Conservation (phyloP, 2,888 invertebrate species). For the Cryptosula pallasiana region DNA sequence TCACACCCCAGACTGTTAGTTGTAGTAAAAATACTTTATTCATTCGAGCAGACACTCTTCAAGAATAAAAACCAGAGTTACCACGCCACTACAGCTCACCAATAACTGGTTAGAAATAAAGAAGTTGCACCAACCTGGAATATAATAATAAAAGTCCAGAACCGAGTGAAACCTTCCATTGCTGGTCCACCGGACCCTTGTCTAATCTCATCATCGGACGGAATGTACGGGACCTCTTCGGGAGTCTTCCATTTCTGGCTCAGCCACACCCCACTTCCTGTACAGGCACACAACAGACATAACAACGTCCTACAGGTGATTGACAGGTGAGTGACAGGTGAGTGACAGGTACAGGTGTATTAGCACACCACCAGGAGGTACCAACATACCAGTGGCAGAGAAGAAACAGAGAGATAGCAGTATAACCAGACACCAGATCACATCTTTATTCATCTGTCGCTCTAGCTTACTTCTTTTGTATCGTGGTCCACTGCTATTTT, state of each 20-base stretch:
- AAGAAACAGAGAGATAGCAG: conserved; percentile 80
- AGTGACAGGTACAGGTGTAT: too few relatives aligned
- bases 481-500: conserved; percentile 91
- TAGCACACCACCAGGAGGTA: too few relatives aligned
- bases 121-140: conserved; percentile 78
- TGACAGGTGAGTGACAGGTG: too few relatives aligned
- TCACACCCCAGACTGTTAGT: too few relatives aligned
- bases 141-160: conserved; percentile 93
- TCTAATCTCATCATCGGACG: conserved; percentile 30
- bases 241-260: conserved; percentile 35
- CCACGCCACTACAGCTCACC: too few relatives aligned
- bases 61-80: too few relatives aligned
- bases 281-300: conserved; percentile 23
- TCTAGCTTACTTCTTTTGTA: conserved; percentile 89
- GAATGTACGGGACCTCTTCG: conserved; percentile 39
- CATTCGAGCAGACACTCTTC: too few relatives aligned
- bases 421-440: conserved; percentile 91
- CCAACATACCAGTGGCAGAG: conserved; percentile 75
- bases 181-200: conserved; percentile 42
- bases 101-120: too few relatives aligned
- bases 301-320: too few relatives aligned
- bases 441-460: conserved; percentile 88
- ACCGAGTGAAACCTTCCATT: conserved; percentile 76
- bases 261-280: conserved; percentile 69
- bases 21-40: too few relatives aligned